These are phyloP conservation scores for Ormyrus rosae DNA, from an alignment of 2,888 invertebrate species.

Conservation along the genomic window DNA sequence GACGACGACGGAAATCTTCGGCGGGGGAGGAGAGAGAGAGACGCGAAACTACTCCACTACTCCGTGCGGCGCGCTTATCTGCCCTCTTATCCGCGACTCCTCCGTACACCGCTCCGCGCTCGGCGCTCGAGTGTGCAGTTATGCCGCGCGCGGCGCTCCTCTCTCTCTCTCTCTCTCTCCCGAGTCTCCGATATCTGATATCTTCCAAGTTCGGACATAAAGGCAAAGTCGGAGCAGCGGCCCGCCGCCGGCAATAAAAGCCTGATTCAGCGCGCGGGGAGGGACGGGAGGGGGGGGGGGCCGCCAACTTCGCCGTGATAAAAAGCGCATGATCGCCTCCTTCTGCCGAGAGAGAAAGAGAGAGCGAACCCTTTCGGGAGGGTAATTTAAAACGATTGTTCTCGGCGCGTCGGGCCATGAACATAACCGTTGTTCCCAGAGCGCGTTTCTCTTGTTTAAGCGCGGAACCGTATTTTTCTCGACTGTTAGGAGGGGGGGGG, in stretches of 20 bases:
- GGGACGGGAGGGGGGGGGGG: too few species aligned
- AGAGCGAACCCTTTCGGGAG: not conserved
- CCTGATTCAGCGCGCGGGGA: constrained; percentile 37
- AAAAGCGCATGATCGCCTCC: constrained; percentile 43
- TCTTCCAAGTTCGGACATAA: constrained; percentile 51
- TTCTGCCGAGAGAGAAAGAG: too few species aligned
- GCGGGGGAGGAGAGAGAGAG: not conserved
- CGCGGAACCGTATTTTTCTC: not conserved
- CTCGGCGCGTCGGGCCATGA: constrained; percentile 8
- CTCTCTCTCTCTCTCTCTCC: not conserved
- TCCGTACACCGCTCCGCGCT: not conserved
- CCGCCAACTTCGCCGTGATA: constrained; percentile 32
- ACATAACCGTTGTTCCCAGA: constrained; percentile 21
- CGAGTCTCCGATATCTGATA: constrained; percentile 48
- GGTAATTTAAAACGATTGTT: constrained; percentile 39
- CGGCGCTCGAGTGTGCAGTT: constrained; percentile 45
- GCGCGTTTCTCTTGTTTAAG: not conserved
- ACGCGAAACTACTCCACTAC: not conserved
- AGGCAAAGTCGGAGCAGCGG: constrained; percentile 31
- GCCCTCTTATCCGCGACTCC: constrained; percentile 36
- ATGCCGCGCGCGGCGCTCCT: constrained; percentile 9
- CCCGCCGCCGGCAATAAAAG: constrained; percentile 54
- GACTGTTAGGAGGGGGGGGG: not conserved
- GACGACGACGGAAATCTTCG: not conserved
- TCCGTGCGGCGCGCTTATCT: constrained; percentile 27